Percentiles rank a stretch among this genome's conserved stretches.
phyloP scores from a whole-genome alignment of 2,888 invertebrate species.

The Lagria hirta region DNA sequence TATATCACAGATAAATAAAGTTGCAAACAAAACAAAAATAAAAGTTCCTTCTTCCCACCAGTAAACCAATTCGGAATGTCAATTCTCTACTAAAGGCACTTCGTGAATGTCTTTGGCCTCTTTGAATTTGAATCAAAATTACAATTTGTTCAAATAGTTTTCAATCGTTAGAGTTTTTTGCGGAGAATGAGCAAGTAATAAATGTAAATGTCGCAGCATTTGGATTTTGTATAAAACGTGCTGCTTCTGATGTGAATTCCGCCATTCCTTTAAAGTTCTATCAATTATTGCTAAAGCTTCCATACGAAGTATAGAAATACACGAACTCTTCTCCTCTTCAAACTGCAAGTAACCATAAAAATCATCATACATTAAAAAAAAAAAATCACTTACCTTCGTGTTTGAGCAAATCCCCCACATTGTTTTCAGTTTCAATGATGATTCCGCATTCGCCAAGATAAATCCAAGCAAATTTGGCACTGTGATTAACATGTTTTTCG shows the following conservation, averaged over 20 bases:
- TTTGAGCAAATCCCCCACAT: slow-evolving; percentile 59
- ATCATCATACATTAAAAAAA: slow-evolving; percentile 24
- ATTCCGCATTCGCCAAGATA: slow-evolving; percentile 68
- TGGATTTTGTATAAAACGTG: slow-evolving; percentile 44
- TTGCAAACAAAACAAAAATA: too few relatives aligned
- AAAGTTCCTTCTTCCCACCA: too few relatives aligned
- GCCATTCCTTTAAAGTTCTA: slow-evolving; percentile 59
- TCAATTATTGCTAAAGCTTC: slow-evolving; percentile 58
- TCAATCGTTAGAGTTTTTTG: slow-evolving; percentile 30
- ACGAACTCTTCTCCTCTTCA: slow-evolving; percentile 52
- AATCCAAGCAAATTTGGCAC: slow-evolving; percentile 70
- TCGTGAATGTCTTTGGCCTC: slow-evolving; percentile 8
- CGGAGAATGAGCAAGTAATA: slow-evolving; percentile 46
- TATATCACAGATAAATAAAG: too few relatives aligned
- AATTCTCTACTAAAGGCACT: slow-evolving; percentile 13
- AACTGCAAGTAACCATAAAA: slow-evolving; percentile 40
- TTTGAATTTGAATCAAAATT: slow-evolving; percentile 4
- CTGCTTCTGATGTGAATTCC: slow-evolving; percentile 44
- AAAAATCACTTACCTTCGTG: slow-evolving; percentile 50
- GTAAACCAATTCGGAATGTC: slow-evolving; percentile 19
- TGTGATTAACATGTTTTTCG: slow-evolving; percentile 63
- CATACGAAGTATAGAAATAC: slow-evolving; percentile 57
- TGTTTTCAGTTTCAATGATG: slow-evolving; percentile 57
- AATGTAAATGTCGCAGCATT: slow-evolving; percentile 47
- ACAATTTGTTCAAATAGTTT: slow-evolving; percentile 32